These are phyloP conservation scores for Eptatretus atami DNA, from an alignment of 2,797 vertebrate species.

Conservation along the genomic window DNA sequence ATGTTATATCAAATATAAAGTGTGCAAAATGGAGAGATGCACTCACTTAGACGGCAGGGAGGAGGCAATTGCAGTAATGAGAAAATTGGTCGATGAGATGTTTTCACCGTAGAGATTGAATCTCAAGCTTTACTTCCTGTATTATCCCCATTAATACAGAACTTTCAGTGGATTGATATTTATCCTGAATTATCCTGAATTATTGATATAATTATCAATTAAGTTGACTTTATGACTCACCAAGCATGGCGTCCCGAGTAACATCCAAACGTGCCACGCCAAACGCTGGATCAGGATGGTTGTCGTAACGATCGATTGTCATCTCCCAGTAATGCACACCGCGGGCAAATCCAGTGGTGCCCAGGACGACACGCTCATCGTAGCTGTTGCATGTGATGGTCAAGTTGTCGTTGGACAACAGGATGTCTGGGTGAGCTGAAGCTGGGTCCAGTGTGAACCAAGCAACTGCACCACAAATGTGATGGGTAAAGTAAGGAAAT, in stretches of 20 bases:
- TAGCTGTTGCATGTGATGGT: slow-evolving; percentile 92
- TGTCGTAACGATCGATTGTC: slow-evolving; percentile 71
- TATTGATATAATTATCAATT: too few relatives aligned
- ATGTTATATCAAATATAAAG: too few relatives aligned
- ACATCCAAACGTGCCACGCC: slow-evolving; percentile 58
- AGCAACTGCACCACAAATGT: slow-evolving; percentile 26
- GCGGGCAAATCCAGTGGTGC: slow-evolving; percentile 58
- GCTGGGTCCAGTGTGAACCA: slow-evolving; percentile 75
- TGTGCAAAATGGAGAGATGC: too few relatives aligned
- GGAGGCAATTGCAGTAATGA: too few relatives aligned
- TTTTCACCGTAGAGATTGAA: too few relatives aligned
- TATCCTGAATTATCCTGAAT: too few relatives aligned
- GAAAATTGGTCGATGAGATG: too few relatives aligned
- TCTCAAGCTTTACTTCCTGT: too few relatives aligned
- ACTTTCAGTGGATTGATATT: too few relatives aligned
- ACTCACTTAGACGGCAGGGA: too few relatives aligned
- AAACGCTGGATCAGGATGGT: slow-evolving; percentile 84
- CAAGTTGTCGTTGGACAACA: slow-evolving; percentile 92
- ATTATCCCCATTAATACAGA: too few relatives aligned
- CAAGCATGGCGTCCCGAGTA: slow-evolving; percentile 70
- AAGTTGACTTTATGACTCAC: not conserved
- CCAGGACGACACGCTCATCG: slow-evolving; percentile 72
- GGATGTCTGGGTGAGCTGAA: slow-evolving; percentile 70
- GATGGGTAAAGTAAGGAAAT: too few relatives aligned
- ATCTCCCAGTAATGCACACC: slow-evolving; percentile 95